Percentiles rank a stretch among this genome's conserved stretches.
Evolutionary conservation across 2,888 invertebrate genomes (phyloP).

Genomic region (Salticus scenicus): DNA sequence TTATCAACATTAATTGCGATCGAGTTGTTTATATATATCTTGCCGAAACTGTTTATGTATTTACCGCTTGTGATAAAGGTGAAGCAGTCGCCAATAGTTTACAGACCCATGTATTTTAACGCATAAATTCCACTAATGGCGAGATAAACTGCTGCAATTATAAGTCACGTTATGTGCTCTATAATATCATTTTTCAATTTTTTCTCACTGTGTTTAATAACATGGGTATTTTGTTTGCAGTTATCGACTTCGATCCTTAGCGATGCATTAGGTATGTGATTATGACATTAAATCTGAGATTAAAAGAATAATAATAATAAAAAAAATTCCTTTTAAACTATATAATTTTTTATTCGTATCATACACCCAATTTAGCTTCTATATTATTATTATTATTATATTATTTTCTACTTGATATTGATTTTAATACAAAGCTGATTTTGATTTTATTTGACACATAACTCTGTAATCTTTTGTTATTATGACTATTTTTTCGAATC

Average conservation of each 20-base stretch:
- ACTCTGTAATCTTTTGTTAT: no score
- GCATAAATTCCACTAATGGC: not conserved
- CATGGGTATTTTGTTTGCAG: not conserved
- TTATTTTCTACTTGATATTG: not conserved
- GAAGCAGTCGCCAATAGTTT: constrained; percentile 17
- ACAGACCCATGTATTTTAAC: not conserved
- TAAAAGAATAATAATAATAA: not conserved
- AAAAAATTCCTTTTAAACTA: not conserved
- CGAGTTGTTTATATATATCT: constrained; percentile 62
- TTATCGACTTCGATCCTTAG: not conserved
- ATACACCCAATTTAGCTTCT: not conserved
- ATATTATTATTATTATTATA: not conserved
- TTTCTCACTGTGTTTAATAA: constrained; percentile 23
- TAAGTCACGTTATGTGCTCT: constrained; percentile 38
- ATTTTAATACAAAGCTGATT: no score
- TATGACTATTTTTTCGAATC: no score
- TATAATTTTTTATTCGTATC: not conserved
- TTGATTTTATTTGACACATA: no score
- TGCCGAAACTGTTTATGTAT: constrained; percentile 55
- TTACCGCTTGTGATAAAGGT: constrained; percentile 49
- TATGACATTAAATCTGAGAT: not conserved
- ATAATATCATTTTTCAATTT: constrained; percentile 29
- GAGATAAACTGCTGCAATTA: not conserved
- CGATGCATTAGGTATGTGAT: not conserved
- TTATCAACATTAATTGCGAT: constrained; percentile 58